These are phyloP conservation scores for Prionchulus punctatus DNA, from an alignment of 2,888 invertebrate genomes.

Conservation along the genomic window DNA sequence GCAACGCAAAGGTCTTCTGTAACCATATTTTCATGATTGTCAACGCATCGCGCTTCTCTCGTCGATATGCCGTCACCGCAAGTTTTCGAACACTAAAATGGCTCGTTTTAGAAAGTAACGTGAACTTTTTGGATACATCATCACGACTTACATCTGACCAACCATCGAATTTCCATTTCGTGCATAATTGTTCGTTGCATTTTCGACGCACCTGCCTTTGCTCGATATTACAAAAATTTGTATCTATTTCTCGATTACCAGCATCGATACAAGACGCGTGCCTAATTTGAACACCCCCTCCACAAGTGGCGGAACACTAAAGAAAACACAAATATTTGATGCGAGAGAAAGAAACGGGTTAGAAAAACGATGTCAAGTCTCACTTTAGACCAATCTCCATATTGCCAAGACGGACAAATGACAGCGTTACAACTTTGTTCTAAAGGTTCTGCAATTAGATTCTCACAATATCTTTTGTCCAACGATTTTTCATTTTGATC, in stretches of 20 bases:
- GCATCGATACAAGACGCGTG: slow-evolving; percentile 35
- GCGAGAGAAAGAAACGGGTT: background rate
- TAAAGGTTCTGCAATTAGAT: slow-evolving; percentile 20
- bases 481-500: slow-evolving; percentile 26
- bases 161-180: slow-evolving; percentile 22
- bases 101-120: background rate
- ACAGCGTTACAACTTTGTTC: slow-evolving; percentile 22
- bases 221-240: background rate
- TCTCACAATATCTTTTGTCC: slow-evolving; percentile 23
- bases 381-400: slow-evolving; percentile 12
- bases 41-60: slow-evolving; percentile 17
- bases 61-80: slow-evolving; percentile 28
- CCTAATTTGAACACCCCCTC: slow-evolving; percentile 34
- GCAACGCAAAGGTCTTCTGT: slow-evolving; percentile 19
- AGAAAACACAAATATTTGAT: slow-evolving; percentile 11
- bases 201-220: slow-evolving; percentile 17
- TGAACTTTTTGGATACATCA: background rate
- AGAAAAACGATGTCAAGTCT: background rate
- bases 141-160: slow-evolving; percentile 18
- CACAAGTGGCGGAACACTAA: slow-evolving; percentile 37
- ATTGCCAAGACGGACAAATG: slow-evolving; percentile 31
- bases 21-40: slow-evolving; percentile 6
- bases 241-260: slow-evolving; percentile 26
- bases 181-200: slow-evolving; percentile 26
- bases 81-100: slow-evolving; percentile 23